Evolutionary conservation across 2,113 vertebrate species (phyloP), one percentile per base, ranked within the genome.

Genomic region (Zingel zingel): DNA sequence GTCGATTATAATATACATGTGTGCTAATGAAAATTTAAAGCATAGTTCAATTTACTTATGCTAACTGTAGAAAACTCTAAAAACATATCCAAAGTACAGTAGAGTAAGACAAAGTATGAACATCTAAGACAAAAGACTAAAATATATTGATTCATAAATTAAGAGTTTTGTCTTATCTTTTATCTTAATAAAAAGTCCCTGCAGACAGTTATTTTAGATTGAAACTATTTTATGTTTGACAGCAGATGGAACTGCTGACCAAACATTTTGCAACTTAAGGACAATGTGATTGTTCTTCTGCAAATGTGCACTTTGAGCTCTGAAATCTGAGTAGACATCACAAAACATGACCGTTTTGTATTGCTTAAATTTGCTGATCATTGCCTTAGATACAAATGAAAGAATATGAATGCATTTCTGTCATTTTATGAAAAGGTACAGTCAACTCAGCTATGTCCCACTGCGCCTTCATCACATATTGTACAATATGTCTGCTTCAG

Each of bases 401-500:
- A 58, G 19, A 74, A 13, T 57, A 48, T 25, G 27, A 58, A 53
- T 43, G 4, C 6, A 43, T 75, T 62, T 71, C 19, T 75, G 27
- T 30, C 48, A 54, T 48, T 81, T 56, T 0, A 27, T 36, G 23
- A 74, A 69, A 65, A 84, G 43, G 16, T 4, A 43, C 18, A 67
- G 56, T 65, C 30, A 50, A 59, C n/a, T 63, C n/a, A 71, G 58
- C 63, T 21, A 57, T 12, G 50, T 64, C 36, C 30, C 36, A 8
- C 66, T 62, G 57, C 14, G 56, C 61, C 63, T 76, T 27, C 19
- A 73, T 77, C 23, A 66, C 57, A 27, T 57, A 36, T 57, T 65
- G 50, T 30, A 7, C 33, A 75, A 59, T 71, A 11, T n/a, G 58
- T 73, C 23, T 74, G 77, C 67, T 81, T 62, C 33, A 70, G 15